Base-by-base conservation (phyloP, 1,140 invertebrate species). In the Pomacea maculata region DNA sequence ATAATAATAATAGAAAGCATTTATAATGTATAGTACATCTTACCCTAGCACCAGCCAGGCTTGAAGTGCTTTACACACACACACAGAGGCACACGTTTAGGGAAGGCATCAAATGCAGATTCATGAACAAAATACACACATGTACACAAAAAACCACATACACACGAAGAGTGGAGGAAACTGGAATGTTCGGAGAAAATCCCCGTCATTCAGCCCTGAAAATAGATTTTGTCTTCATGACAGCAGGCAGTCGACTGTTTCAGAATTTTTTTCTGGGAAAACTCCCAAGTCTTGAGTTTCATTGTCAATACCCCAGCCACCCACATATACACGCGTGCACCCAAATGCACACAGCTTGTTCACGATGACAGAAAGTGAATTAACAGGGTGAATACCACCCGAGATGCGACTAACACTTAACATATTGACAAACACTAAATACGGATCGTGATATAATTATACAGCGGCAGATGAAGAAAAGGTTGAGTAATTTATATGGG, bases 281-380 rank as follows among this genome's bases (percentile, higher is more conserved):
- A 45, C 34, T 4, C 2, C 34, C 34, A 45, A 45, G 34, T 45
- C 34, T 45, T 45, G 34, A 45, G 34, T 45, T 45, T 45, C 34
- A 45, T 6, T 45, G 34, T 45, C 34, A 45, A 45, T 45, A 45
- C 3, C 2, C 2, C 34, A 45, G 6, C n/a, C 57, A 63, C 75
- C 8, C 75, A 64, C 75, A 64, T 57, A 64, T 29, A 63, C 75
- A 63, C 75, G 25, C 75, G 64, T 57, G 63, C 75, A 76, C 57
- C 45, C 55, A 76, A 8, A 73, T 8, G 19, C 7, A 73, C 21
- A 21, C 10, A 21, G 11, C 68, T 0, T 0, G 34, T 1, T 45
- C 34, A 45, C 34, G 34, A 45, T 45, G 6, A 45, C 34, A 45
- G 34, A 0, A 45, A 45, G 1, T 45, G 34, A 45, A 45, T 45